Conservation (phyloP, 2,888 invertebrate genomes). For the Helicoverpa assulta region DNA sequence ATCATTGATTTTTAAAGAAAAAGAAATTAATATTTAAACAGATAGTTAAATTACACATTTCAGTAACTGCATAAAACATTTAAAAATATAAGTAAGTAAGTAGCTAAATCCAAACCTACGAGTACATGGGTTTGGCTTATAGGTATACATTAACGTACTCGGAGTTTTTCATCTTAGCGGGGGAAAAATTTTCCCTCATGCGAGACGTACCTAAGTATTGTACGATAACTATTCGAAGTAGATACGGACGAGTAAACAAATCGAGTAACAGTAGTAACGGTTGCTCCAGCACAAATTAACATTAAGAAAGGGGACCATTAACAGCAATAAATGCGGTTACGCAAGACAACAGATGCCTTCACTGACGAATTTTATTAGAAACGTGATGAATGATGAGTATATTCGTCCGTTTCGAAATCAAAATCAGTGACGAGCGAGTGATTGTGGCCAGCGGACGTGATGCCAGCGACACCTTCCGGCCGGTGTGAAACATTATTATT, state of each 20-base stretch:
- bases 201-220: slow-evolving; percentile 37
- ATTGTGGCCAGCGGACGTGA: slow-evolving; percentile 84
- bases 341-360: slow-evolving; percentile 84
- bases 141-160: not conserved
- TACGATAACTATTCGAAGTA: slow-evolving; percentile 49
- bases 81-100: not conserved
- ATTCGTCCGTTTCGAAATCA: slow-evolving; percentile 78
- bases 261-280: slow-evolving; percentile 68
- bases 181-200: slow-evolving; percentile 36
- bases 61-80: not conserved
- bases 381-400: slow-evolving; percentile 82
- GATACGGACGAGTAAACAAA: slow-evolving; percentile 60
- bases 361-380: slow-evolving; percentile 87
- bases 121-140: no score
- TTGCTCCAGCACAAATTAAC: slow-evolving; percentile 76
- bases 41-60: not conserved
- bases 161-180: slow-evolving; percentile 1
- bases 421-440: slow-evolving; percentile 79
- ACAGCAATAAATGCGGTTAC: slow-evolving; percentile 87
- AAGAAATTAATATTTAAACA: not conserved
- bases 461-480: slow-evolving; percentile 86
- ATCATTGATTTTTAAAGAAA: not conserved
- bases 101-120: no score
- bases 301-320: slow-evolving; percentile 82
- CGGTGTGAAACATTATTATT: slow-evolving; percentile 87